These are phyloP conservation scores for Enteromius afrohamiltoni DNA, from an alignment of 2,797 vertebrate species.

Conservation along the genomic window DNA sequence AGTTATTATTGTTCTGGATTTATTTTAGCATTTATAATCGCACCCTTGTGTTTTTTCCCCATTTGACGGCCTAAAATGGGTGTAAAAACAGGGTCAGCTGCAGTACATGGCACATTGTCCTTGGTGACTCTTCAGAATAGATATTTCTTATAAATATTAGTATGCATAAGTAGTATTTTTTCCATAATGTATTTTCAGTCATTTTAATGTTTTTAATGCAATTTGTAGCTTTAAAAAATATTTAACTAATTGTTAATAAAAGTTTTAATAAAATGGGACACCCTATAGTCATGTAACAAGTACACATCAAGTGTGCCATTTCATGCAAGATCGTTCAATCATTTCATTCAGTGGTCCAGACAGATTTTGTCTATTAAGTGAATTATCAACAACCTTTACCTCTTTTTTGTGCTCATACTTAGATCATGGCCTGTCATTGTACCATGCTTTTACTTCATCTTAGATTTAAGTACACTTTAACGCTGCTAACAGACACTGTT, in stretches of 20 bases:
- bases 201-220: neutral
- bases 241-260: neutral
- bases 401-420: neutral
- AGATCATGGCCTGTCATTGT: neutral
- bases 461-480: neutral
- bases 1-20: conserved; percentile 3
- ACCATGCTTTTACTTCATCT: conserved; percentile 10
- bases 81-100: neutral
- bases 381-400: conserved; percentile 22
- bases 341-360: too few species aligned
- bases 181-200: neutral
- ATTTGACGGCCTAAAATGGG: neutral
- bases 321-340: neutral
- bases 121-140: neutral
- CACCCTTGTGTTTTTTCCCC: neutral
- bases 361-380: conserved; percentile 40
- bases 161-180: neutral
- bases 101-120: neutral
- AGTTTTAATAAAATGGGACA: neutral
- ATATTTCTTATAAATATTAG: neutral
- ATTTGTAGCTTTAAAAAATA: neutral
- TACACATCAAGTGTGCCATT: neutral
- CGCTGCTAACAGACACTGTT: neutral
- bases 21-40: conserved; percentile 1
- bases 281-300: neutral